A percentile compares a stretch with the other conserved stretches of the same genome.
phyloP scores from a whole-genome alignment of 2,888 invertebrate species.

The Pilophorus perplexus region DNA sequence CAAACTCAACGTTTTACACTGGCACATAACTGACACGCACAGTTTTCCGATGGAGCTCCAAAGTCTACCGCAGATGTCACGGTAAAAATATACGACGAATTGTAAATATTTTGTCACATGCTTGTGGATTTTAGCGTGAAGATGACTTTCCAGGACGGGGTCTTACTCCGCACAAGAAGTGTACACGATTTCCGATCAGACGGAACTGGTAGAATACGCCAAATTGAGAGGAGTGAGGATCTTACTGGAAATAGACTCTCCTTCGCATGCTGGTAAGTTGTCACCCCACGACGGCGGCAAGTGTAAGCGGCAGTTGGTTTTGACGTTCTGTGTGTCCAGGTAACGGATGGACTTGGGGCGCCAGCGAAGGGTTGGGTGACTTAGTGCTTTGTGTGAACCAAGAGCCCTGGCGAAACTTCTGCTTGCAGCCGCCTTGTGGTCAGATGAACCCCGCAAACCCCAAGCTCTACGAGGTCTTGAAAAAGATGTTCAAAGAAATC shows the following conservation, averaged over 20 bases:
- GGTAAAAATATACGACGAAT: too few relatives aligned
- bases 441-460: constrained; percentile 77
- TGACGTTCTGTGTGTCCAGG: constrained; percentile 39
- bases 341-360: constrained; percentile 83
- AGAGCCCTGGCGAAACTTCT: constrained; percentile 68
- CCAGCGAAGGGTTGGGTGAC: constrained; percentile 59
- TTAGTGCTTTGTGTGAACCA: constrained; percentile 65
- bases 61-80: constrained; percentile 71
- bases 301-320: background rate
- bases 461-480: constrained; percentile 65
- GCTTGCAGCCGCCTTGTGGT: constrained; percentile 81
- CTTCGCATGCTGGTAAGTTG: constrained; percentile 69
- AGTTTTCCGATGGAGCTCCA: constrained; percentile 83
- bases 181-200: constrained; percentile 65
- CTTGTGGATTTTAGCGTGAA: too few relatives aligned
- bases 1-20: constrained; percentile 90
- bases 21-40: constrained; percentile 88
- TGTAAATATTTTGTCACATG: too few relatives aligned
- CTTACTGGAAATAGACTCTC: constrained; percentile 84
- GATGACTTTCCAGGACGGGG: constrained; percentile 59
- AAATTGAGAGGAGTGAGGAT: constrained; percentile 76
- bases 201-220: constrained; percentile 71
- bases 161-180: constrained; percentile 68
- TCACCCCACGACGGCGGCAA: background rate
- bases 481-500: constrained; percentile 68